Conservation (phyloP, 2,113 vertebrate genomes). For the Peromyscus maniculatus region DNA sequence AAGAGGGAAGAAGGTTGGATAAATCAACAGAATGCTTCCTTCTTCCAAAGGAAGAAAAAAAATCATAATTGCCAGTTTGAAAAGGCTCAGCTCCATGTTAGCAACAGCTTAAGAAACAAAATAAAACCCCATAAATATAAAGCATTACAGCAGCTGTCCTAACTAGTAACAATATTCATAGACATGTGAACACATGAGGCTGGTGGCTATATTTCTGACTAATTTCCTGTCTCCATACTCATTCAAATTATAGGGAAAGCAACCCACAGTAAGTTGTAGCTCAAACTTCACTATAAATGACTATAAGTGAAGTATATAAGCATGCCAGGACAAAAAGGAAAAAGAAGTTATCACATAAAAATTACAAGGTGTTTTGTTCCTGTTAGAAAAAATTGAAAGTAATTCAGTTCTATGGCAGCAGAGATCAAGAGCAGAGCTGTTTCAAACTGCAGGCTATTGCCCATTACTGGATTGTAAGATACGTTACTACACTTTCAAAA, state of each 20-base stretch:
- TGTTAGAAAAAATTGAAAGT: conserved; percentile 44
- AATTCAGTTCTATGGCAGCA: conserved; percentile 38
- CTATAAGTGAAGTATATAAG: conserved; percentile 1
- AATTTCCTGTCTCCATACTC: conserved; percentile 28
- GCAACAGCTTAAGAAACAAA: neutral
- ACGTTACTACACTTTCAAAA: neutral
- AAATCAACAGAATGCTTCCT: conserved; percentile 41
- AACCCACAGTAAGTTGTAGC: conserved; percentile 9
- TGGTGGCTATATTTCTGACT: conserved; percentile 23
- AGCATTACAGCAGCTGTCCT: neutral
- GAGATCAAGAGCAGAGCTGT: neutral
- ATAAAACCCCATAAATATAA: neutral
- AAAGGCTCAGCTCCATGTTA: conserved; percentile 45
- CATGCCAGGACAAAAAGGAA: conserved; percentile 29
- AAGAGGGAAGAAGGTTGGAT: neutral
- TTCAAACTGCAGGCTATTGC: neutral
- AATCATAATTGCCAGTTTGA: conserved; percentile 17
- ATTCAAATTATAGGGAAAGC: neutral
- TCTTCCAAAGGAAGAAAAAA: conserved; percentile 16
- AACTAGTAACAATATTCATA: neutral
- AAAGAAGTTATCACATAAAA: conserved; percentile 6
- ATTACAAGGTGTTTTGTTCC: conserved; percentile 36
- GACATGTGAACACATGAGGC: neutral
- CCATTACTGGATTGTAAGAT: neutral
- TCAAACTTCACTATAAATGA: conserved; percentile 22